Evolutionary conservation across 2,888 invertebrate species (phyloP), one percentile per base, ranked within the genome.

Genomic region (Macrostomum cliftonense): DNA sequence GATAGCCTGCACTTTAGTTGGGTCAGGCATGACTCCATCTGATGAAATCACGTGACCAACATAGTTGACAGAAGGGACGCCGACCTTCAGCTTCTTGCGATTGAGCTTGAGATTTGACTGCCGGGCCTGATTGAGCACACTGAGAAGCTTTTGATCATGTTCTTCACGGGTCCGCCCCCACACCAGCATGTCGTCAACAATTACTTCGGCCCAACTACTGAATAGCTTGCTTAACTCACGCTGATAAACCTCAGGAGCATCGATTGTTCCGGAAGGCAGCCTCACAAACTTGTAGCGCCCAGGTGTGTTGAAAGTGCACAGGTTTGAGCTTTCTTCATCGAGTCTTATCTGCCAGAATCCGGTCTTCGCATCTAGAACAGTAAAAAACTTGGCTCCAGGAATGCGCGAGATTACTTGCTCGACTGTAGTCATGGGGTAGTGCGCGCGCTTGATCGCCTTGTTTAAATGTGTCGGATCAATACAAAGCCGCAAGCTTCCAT

Each of bases 301-400:
- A 1, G 54, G 56, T 13, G 50, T 55, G 43, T 56, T 49, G 37
- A 56, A 57, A 37, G 55, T 57, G 40, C 52, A 52, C 9, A 57
- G 46, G 12, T 52, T 43, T 12, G 53, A 50, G 20, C 52, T 53
- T 37, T 55, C 47, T 5, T 52, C 49, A 37, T 44, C 47, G 1
- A 60, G 40, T 19, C 49, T 52, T 2, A 55, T 43, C 11, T 54
- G 42, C 55, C 56, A 59, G 39, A 54, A 58, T 1, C 57, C 57
- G n/a, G 46, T 43, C 39, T 52, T 52, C 43, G 51, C 50, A 40
- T 57, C 54, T 11, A 53, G 38, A 12, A 51, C 52, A n/a, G 50
- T 49, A 40, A 54, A 55, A 12, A 47, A 19, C 36, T 42, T 54
- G 20, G 49, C 53, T 17, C 57, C 55, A 43, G 16, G 39, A 14